Percentiles rank a stretch among this genome's conserved stretches.
phyloP scores from a whole-genome alignment of 30 jellyfish, hydroid and myxozoan genomes.

The Morbakka virulenta region DNA sequence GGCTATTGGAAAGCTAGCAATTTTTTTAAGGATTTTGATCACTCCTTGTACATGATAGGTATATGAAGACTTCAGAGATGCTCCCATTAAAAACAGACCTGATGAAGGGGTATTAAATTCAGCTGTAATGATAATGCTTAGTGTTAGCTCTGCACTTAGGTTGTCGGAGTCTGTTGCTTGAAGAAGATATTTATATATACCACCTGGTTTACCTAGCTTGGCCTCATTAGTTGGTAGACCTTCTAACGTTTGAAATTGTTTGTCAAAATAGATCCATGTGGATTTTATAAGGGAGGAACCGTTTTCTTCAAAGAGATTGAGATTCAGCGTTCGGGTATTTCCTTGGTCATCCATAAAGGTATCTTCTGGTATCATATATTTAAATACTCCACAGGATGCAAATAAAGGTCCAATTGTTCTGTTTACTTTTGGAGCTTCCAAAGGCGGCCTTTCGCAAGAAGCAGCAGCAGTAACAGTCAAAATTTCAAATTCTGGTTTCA shows the following conservation, averaged over 20 bases:
- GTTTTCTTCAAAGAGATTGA: slow-evolving; percentile 27
- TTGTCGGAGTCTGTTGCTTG: slow-evolving; percentile 83
- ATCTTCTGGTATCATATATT: slow-evolving; percentile 53
- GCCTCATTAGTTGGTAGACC: slow-evolving; percentile 73
- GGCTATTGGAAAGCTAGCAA: slow-evolving; percentile 11
- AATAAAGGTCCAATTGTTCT: slow-evolving; percentile 11
- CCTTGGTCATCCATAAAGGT: slow-evolving; percentile 73
- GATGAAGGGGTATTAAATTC: background rate
- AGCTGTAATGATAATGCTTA: slow-evolving; percentile 36
- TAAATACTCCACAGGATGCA: slow-evolving; percentile 68
- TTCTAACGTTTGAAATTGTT: slow-evolving; percentile 35
- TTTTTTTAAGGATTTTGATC: slow-evolving; percentile 44
- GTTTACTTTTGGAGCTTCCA: slow-evolving; percentile 43
- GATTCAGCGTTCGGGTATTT: slow-evolving; percentile 25
- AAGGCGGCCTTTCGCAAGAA: slow-evolving; percentile 50
- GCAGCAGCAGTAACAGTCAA: slow-evolving; percentile 5
- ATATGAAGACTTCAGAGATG: background rate
- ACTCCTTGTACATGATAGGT: slow-evolving; percentile 20
- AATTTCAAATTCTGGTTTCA: slow-evolving; percentile 62
- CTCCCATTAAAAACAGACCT: background rate
- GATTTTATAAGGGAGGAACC: slow-evolving; percentile 12
- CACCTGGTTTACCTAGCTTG: slow-evolving; percentile 46
- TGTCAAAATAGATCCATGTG: slow-evolving; percentile 60
- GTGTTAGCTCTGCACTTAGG: slow-evolving; percentile 30
- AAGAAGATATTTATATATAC: slow-evolving; percentile 58